Percentiles rank a stretch among this genome's conserved stretches.
Evolutionary conservation across 2,888 invertebrate genomes (phyloP).

Genomic region (Synanthedon andrenaeformis): DNA sequence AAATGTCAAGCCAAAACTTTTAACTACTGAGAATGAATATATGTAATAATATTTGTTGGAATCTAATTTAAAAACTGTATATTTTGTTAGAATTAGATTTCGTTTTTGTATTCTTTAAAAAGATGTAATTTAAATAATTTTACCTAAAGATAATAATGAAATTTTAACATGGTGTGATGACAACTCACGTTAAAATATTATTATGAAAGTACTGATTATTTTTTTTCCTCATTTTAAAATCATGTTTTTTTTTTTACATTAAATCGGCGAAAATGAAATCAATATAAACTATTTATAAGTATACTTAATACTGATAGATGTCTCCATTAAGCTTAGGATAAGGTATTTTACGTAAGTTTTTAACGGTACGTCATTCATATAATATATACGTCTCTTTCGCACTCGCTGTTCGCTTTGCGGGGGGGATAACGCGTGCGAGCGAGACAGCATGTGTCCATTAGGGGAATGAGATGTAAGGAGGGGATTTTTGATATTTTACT

Average conservation of each 20-base stretch:
- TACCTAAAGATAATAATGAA: too few relatives aligned
- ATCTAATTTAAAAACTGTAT: too few relatives aligned
- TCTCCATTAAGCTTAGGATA: slow-evolving; percentile 54
- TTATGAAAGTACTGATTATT: slow-evolving; percentile 4
- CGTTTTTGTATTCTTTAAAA: too few relatives aligned
- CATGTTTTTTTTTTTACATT: neutral
- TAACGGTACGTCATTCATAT: slow-evolving; percentile 49
- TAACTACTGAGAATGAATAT: too few relatives aligned
- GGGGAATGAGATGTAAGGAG: slow-evolving; percentile 55
- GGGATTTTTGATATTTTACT: slow-evolving; percentile 67
- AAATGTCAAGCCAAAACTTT: too few relatives aligned
- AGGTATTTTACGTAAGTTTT: slow-evolving; percentile 60
- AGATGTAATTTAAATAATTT: too few relatives aligned
- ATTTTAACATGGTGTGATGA: too few relatives aligned
- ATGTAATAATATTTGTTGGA: too few relatives aligned
- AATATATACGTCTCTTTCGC: slow-evolving; percentile 30
- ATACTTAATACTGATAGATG: slow-evolving; percentile 64
- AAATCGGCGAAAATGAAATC: slow-evolving; percentile 21
- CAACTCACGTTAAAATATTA: too few relatives aligned
- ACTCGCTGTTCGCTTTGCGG: slow-evolving; percentile 10
- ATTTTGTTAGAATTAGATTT: too few relatives aligned
- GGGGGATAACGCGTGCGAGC: slow-evolving; percentile 19
- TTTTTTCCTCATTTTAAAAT: slow-evolving; percentile 4
- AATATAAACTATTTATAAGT: slow-evolving; percentile 55
- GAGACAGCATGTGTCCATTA: slow-evolving; percentile 52